Conservation (phyloP, 2,113 vertebrate genomes). For the Mohoua ochrocephala region DNA sequence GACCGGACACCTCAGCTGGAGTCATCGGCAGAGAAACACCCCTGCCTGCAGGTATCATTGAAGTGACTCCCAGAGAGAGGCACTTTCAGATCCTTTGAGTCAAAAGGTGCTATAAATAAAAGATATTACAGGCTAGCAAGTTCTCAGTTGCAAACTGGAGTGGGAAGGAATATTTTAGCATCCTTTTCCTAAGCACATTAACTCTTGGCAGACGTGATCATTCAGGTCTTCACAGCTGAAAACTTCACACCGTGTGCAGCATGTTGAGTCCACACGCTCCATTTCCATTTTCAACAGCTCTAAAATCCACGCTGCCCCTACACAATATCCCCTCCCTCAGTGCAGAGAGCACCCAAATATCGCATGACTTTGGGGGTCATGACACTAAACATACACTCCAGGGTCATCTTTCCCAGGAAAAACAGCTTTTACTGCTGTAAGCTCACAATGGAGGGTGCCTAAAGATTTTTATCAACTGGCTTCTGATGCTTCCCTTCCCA, state of each 20-base stretch:
- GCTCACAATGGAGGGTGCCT: neutral
- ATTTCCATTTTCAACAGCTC: neutral
- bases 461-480: neutral
- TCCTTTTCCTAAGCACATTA: slow-evolving; percentile 33
- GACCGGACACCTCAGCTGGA: neutral
- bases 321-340: fast-evolving
- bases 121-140: slow-evolving; percentile 24
- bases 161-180: slow-evolving; percentile 54
- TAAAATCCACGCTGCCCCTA: neutral
- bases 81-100: neutral
- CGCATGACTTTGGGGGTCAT: fast-evolving
- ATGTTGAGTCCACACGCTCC: neutral
- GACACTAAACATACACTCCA: neutral
- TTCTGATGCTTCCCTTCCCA: neutral
- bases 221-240: neutral
- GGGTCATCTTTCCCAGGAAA: neutral
- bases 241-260: neutral
- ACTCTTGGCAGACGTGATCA: neutral
- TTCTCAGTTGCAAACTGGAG: slow-evolving; percentile 29
- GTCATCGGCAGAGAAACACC: neutral
- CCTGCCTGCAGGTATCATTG: neutral
- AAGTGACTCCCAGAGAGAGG: neutral
- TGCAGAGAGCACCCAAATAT: neutral
- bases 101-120: slow-evolving; percentile 50
- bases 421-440: neutral